Conservation (phyloP, 2,888 invertebrate genomes). For the Encarsia formosa region DNA sequence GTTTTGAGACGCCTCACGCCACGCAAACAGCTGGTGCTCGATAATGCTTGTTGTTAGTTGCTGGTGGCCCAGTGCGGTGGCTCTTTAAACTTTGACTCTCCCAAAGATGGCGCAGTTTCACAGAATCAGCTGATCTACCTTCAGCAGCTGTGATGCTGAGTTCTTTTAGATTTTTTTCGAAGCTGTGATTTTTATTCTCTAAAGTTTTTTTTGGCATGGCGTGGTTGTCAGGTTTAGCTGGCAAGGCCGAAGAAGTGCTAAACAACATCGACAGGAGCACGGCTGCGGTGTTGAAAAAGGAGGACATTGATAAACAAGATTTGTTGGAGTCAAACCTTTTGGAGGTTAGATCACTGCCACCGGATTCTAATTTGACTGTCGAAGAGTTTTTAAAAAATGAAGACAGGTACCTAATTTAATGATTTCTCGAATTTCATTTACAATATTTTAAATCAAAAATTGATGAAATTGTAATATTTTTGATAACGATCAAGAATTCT, state of each 20-base stretch:
- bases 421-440: too few species aligned
- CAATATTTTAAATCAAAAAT: neutral
- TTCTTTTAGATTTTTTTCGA: neutral
- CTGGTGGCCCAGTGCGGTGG: too few species aligned
- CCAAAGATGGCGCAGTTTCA: too few species aligned
- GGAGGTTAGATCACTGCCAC: slow-evolving; percentile 42
- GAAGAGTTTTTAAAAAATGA: slow-evolving; percentile 24
- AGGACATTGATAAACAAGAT: slow-evolving; percentile 35
- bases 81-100: too few species aligned
- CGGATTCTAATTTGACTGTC: slow-evolving; percentile 22
- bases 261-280: slow-evolving; percentile 73
- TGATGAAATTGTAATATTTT: too few species aligned
- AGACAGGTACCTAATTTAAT: too few species aligned
- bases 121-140: neutral
- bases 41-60: too few species aligned
- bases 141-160: neutral
- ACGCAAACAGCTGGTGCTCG: too few species aligned
- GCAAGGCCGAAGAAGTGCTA: slow-evolving; percentile 68
- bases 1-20: too few species aligned
- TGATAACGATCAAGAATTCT: too few species aligned
- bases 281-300: slow-evolving; percentile 58
- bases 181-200: too few species aligned
- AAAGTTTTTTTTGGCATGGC: too few species aligned
- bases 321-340: slow-evolving; percentile 34
- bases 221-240: slow-evolving; percentile 69